These are phyloP conservation scores for Sinocyclocheilus anophthalmus DNA, from an alignment of 2,113 vertebrate genomes.

Conservation along the genomic window DNA sequence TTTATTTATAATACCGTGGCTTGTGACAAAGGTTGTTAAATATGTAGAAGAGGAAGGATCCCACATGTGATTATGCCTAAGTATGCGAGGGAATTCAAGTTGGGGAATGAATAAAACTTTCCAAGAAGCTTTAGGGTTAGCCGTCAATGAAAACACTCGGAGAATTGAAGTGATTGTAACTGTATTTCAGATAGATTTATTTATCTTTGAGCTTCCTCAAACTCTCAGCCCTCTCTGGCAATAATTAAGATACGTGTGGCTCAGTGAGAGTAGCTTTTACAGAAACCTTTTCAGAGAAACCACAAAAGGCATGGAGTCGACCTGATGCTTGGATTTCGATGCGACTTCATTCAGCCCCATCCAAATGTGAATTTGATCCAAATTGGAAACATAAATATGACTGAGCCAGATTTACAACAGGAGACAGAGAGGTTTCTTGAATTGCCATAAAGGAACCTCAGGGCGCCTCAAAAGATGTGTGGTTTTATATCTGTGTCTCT, in stretches of 20 bases:
- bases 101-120: constrained; percentile 36
- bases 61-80: not conserved
- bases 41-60: constrained; percentile 1
- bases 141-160: constrained; percentile 4
- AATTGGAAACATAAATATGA: constrained; percentile 40
- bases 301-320: constrained; percentile 37
- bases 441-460: not conserved
- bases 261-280: constrained; percentile 68
- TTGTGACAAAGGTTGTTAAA: not conserved
- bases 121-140: constrained; percentile 16
- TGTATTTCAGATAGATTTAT: constrained; percentile 58
- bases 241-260: constrained; percentile 69
- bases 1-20: not conserved
- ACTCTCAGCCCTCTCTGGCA: constrained; percentile 62
- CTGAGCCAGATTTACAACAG: constrained; percentile 25
- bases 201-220: constrained; percentile 49
- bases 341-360: constrained; percentile 27
- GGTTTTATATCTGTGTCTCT: not conserved
- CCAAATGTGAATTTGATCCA: constrained; percentile 34
- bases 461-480: not conserved
- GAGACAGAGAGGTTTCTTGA: constrained; percentile 40
- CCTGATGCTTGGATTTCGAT: constrained; percentile 34
- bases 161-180: constrained; percentile 43
- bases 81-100: not conserved
- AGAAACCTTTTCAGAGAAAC: constrained; percentile 57